phyloP scores from a whole-genome alignment of 1,140 invertebrate genomes.

The Triops cancriformis region DNA sequence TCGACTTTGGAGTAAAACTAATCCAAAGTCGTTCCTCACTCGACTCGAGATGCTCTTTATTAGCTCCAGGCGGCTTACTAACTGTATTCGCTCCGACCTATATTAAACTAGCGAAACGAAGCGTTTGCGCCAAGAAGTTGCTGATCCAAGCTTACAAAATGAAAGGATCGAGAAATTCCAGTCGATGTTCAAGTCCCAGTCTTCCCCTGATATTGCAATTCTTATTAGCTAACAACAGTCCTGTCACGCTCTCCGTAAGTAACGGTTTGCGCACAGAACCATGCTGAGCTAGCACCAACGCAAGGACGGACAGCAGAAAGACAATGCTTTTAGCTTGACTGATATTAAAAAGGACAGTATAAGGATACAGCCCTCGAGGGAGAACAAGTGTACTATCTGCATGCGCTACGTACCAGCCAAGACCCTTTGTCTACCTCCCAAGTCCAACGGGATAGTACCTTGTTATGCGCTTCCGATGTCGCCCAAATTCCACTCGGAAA shows the following conservation, averaged over 20 bases:
- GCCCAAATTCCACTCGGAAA: too few species aligned
- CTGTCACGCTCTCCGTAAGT: neutral
- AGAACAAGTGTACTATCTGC: slow-evolving; percentile 63
- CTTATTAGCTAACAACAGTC: too few species aligned
- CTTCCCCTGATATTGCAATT: too few species aligned
- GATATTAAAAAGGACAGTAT: slow-evolving; percentile 53
- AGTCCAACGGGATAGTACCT: too few species aligned
- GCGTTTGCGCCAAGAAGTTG: neutral
- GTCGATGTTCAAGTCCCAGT: neutral
- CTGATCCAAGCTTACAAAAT: neutral
- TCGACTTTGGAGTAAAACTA: neutral
- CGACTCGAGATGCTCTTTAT: neutral
- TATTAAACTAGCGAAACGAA: neutral
- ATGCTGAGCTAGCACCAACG: neutral
- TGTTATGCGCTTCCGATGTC: too few species aligned
- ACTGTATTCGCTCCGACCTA: neutral
- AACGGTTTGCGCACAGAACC: neutral
- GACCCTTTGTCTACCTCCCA: slow-evolving; percentile 61
- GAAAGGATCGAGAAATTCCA: neutral
- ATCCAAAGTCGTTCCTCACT: neutral
- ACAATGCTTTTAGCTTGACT: slow-evolving; percentile 57
- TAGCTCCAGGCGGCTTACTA: neutral
- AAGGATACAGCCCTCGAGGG: slow-evolving; percentile 38
- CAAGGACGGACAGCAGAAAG: neutral
- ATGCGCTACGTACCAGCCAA: slow-evolving; percentile 87